Percentiles rank a stretch among this genome's conserved stretches.
Evolutionary conservation across 2,797 vertebrate genomes (phyloP).

Genomic region (Clarias fuscus): DNA sequence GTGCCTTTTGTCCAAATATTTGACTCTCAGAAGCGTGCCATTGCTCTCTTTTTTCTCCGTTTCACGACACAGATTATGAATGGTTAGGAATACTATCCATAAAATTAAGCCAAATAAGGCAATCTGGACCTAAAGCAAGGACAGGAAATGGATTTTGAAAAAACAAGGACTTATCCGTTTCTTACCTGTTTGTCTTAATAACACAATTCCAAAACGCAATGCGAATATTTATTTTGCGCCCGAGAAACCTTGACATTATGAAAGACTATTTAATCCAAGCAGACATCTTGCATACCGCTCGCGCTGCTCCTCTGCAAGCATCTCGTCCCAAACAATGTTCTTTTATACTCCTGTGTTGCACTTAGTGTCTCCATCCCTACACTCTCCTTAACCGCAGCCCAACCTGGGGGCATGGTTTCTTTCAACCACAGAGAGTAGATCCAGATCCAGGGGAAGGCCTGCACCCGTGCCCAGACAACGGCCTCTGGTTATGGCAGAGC

Average conservation of each 20-base stretch:
- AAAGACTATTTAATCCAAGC: background rate
- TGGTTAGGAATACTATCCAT: background rate
- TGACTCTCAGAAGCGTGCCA: background rate
- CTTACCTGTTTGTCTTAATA: background rate
- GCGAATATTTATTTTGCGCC: background rate
- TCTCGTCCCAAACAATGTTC: background rate
- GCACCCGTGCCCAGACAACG: background rate
- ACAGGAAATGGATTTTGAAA: constrained; percentile 5
- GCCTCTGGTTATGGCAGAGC: constrained; percentile 25
- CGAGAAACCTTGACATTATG: background rate
- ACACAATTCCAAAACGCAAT: background rate
- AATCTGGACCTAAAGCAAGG: background rate
- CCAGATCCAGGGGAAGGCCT: constrained; percentile 62
- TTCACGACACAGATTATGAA: background rate
- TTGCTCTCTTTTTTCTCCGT: too few species aligned
- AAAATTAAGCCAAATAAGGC: constrained; percentile 1
- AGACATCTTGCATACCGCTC: constrained; percentile 40
- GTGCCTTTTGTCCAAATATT: background rate
- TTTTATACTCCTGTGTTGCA: background rate
- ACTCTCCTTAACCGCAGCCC: constrained; percentile 38
- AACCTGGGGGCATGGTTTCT: constrained; percentile 28
- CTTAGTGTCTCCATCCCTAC: constrained; percentile 36
- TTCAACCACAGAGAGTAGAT: background rate
- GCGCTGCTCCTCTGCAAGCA: constrained; percentile 13
- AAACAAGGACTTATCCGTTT: background rate